Conservation (phyloP, 2,888 invertebrate genomes). For the Hypomecis atomaria region DNA sequence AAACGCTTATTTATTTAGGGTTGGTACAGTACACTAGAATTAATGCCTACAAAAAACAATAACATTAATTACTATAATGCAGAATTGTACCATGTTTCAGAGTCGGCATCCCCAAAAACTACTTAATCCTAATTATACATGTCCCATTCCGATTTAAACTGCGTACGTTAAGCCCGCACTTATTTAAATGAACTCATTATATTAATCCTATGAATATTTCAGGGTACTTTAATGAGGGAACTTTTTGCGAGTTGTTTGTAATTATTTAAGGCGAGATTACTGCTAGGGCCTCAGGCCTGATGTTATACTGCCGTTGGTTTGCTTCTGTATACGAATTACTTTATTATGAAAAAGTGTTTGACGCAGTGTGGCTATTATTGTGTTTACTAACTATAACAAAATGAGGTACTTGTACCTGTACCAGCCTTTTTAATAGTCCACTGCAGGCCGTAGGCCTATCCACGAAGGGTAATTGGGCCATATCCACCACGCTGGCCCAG, state of each 20-base stretch:
- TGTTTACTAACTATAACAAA: too few relatives aligned
- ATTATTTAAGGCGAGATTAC: slow-evolving; percentile 38
- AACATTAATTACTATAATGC: not conserved
- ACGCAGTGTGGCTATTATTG: too few relatives aligned
- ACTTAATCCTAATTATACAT: slow-evolving; percentile 15
- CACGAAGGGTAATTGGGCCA: too few relatives aligned
- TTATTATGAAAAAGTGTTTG: not conserved
- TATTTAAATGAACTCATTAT: slow-evolving; percentile 43
- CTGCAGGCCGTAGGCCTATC: too few relatives aligned
- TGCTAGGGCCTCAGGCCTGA: slow-evolving; percentile 13
- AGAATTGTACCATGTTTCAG: not conserved
- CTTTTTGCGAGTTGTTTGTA: slow-evolving; percentile 32
- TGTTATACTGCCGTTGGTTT: slow-evolving; percentile 17
- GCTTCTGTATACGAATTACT: not conserved
- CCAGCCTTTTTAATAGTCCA: too few relatives aligned
- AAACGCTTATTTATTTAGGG: too few relatives aligned
- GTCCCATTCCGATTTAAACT: slow-evolving; percentile 27
- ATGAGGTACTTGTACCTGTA: too few relatives aligned
- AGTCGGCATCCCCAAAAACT: slow-evolving; percentile 1
- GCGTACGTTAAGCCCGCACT: slow-evolving; percentile 34
- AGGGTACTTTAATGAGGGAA: slow-evolving; percentile 30
- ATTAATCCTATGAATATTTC: slow-evolving; percentile 41
- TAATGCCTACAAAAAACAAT: too few relatives aligned
- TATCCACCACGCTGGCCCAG: too few relatives aligned
- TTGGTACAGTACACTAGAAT: too few relatives aligned